Conservation (phyloP, 2,113 vertebrate species). For the Synchiropus splendidus region DNA sequence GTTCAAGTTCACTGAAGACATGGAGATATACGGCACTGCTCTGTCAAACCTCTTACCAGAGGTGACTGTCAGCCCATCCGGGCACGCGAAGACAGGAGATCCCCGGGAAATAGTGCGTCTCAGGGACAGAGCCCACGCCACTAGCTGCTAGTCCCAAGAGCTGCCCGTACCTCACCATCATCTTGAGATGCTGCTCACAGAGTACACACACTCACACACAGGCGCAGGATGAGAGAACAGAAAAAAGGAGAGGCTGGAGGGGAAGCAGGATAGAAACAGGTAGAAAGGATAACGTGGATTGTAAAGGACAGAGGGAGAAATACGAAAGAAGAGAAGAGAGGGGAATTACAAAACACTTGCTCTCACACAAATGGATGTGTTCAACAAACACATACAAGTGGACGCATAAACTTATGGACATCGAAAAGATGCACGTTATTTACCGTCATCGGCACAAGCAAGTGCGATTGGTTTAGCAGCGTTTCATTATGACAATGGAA, state of each 20-base stretch:
- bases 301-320: conserved; percentile 47
- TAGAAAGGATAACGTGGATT: conserved; percentile 46
- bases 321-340: conserved; percentile 53
- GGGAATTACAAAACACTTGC: conserved; percentile 54
- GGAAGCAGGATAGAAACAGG: conserved; percentile 55
- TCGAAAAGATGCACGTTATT: conserved; percentile 66
- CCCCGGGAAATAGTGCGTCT: conserved; percentile 87
- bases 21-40: conserved; percentile 36
- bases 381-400: conserved; percentile 50
- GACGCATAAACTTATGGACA: conserved; percentile 59
- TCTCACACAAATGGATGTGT: conserved; percentile 62
- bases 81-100: conserved; percentile 81
- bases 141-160: conserved; percentile 92
- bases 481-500: conserved; percentile 67
- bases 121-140: conserved; percentile 88
- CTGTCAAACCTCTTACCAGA: conserved; percentile 86
- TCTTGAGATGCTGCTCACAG: conserved; percentile 70
- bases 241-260: conserved; percentile 16
- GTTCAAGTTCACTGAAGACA: conserved; percentile 28
- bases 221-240: conserved; percentile 49
- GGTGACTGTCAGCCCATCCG: conserved; percentile 92
- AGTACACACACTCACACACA: conserved; percentile 61
- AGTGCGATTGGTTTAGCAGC: conserved; percentile 87
- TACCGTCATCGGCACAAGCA: conserved; percentile 88
- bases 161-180: conserved; percentile 94